Conservation (phyloP, 2,797 vertebrate genomes). For the Helarctos malayanus region DNA sequence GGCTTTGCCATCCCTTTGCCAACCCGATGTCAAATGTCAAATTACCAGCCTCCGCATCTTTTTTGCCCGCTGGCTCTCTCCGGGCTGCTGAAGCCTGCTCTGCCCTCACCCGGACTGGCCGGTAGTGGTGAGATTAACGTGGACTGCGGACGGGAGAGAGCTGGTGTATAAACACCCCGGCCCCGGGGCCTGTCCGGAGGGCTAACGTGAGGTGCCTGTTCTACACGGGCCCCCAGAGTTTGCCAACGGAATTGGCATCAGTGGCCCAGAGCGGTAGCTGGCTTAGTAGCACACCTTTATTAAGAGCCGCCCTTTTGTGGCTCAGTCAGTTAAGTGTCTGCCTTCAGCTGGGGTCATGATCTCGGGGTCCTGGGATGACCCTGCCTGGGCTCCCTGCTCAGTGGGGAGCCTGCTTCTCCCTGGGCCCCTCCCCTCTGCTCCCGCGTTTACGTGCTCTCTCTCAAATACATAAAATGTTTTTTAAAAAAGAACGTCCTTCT, state of each 20-base stretch:
- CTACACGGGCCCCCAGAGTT: neutral
- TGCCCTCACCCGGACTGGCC: neutral
- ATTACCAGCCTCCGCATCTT: neutral
- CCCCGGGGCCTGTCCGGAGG: accelerated
- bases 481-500: neutral
- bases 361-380: neutral
- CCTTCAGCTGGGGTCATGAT: neutral
- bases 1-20: neutral
- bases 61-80: neutral
- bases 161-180: too few relatives aligned
- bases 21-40: neutral
- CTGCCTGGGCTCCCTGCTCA: neutral
- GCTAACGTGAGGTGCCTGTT: accelerated
- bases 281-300: neutral
- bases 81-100: neutral
- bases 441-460: too few relatives aligned
- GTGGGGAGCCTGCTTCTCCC: neutral
- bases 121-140: neutral
- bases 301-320: neutral
- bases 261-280: neutral
- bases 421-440: neutral
- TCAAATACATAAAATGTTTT: neutral
- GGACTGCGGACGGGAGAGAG: neutral
- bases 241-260: neutral
- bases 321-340: neutral